Base-by-base conservation (phyloP, 2,888 invertebrate genomes). In the Trichopria drosophilae region DNA sequence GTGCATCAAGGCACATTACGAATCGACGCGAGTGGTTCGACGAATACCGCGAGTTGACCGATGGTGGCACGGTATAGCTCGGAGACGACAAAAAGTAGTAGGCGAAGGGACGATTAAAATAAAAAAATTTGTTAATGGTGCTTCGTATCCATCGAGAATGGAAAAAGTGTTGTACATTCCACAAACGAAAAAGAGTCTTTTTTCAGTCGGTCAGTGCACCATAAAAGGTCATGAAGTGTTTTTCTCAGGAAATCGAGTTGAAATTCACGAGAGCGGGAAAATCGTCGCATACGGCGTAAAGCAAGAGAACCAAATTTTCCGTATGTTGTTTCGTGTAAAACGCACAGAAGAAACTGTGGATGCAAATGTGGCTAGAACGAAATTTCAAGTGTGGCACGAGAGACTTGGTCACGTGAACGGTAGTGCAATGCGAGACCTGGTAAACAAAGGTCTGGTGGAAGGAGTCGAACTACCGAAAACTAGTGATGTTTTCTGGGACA, bases 141-240 rank as follows among this genome's bases (percentile, higher is more conserved):
- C 19, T 28, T 59, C 54, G 55, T 18, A 34, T 9, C 15, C 20
- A 4, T 39, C 47, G 1, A 26, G 24, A 3, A 59, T 53, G 6
- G 45, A 59, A 18, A 45, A 61, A 28, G 61, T 63, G 6, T 39
- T 57, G 20, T 57, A 53, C 40, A 58, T 62, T 23, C 59, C 60
- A 6, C 37, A 53, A 19, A 16, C 59, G 4, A 41, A 32, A 6
- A 56, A 59, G 22, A 62, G 61, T 43, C 46, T 63, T 26, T 59
- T 63, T 40, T n/a, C 29, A 5, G 50, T 62, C 12, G 55, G 53
- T 10, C 50, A 44, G 2, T 47, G 45, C 18, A 51, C 53, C 0
- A 4, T 4, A 26, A 51, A 55, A 34, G 51, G 45, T 3, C 55
- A 42, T n/a, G 46, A 51, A 2, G 53, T 60, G 3, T 3, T 19